Base-by-base conservation (phyloP, 2,888 invertebrate species). In the Cheilosia grossa region DNA sequence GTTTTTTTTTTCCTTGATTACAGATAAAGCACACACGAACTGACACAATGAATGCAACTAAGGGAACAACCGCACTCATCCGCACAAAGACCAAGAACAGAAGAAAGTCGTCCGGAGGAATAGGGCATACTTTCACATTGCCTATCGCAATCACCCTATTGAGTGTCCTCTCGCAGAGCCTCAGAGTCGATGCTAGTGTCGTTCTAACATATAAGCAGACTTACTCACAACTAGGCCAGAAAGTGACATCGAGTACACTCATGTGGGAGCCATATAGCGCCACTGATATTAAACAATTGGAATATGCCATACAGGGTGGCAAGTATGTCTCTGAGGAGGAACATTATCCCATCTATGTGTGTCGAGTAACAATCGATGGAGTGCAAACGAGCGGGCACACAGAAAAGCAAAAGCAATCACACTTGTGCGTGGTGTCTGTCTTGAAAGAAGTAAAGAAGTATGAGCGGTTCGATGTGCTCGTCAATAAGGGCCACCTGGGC, bases 221-320 rank as follows among this genome's bases (percentile, higher is more conserved):
- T 89, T 89, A 90, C 7, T 89, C 91, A 40, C 85, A 87, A 70
- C 75, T 94, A 81, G 94, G 94, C 82, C 96, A 96, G 91, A 93
- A 95, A 73, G 93, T 96, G 69, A 97, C 97, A 4, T 97, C 97
- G 7, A 96, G 95, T 89, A 96, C 96, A 0, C 93, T 97, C 66
- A 94, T 94, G 89, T 97, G 97, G 97, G 93, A 95, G 66, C 93
- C 94, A 1, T 92, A 92, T 61, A 90, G 90, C 73, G 88, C 89
- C 1, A 92, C 90, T 83, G 92, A 92, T 87, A 90, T 92, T 19
- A 92, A 92, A 27, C 93, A 94, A 87, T 92, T 94, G 67, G 93
- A 94, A 83, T 94, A 94, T 88, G 95, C 95, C 64, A 96, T 97
- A 27, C 92, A 95, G 51, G 96, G 96, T 87, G 94, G 94, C 88